These are phyloP conservation scores for Pseudomyrmex sp. DNA, from an alignment of 1,140 invertebrate species.

Conservation along the genomic window DNA sequence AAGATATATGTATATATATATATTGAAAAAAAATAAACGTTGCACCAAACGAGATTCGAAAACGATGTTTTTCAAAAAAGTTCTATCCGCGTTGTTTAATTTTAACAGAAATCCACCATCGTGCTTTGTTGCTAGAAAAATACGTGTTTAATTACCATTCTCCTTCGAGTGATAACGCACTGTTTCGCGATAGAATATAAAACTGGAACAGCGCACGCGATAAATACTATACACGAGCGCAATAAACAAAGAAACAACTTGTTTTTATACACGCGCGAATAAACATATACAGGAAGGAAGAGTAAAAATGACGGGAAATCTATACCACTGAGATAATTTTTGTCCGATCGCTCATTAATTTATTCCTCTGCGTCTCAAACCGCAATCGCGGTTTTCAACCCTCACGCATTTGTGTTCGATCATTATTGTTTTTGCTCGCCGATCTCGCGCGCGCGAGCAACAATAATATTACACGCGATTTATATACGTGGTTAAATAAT, in stretches of 20 bases:
- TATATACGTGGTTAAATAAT: conserved; percentile 28
- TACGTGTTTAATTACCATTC: not conserved
- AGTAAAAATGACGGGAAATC: no score
- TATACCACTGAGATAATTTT: no score
- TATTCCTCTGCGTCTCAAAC: no score
- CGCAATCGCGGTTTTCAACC: no score
- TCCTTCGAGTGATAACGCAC: not conserved
- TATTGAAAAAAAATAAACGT: not conserved
- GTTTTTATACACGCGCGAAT: no score
- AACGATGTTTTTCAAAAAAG: conserved; percentile 11
- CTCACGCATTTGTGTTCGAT: no score
- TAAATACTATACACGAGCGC: no score
- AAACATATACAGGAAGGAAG: no score
- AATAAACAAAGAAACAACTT: no score
- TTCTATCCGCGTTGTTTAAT: conserved; percentile 13
- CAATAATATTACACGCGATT: no score
- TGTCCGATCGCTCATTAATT: no score
- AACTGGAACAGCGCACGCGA: no score
- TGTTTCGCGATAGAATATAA: not conserved
- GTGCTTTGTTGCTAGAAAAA: not conserved
- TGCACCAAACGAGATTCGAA: conserved; percentile 25
- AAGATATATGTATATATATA: not conserved
- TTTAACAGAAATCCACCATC: not conserved
- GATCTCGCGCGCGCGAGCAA: not conserved
- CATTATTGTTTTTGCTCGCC: not conserved